These are phyloP conservation scores for Crossocerus cetratus DNA, from an alignment of 2,888 invertebrate genomes.

Conservation along the genomic window DNA sequence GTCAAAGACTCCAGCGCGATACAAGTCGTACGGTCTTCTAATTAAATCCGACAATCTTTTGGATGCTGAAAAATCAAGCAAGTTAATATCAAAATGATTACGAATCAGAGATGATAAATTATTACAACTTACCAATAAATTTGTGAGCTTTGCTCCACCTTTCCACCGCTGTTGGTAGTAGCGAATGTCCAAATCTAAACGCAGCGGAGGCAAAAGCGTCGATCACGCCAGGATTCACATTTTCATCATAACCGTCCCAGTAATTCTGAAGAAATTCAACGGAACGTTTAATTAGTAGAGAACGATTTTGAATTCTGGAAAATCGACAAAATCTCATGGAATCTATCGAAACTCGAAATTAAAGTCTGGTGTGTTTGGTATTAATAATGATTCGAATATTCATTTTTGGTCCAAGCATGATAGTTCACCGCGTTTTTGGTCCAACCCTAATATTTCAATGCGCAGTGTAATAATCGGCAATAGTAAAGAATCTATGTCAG, in stretches of 20 bases:
- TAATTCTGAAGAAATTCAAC: slow-evolving; percentile 75
- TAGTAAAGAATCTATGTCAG: too few relatives aligned
- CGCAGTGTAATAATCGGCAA: too few relatives aligned
- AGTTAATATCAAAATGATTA: not conserved
- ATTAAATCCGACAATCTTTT: slow-evolving; percentile 92
- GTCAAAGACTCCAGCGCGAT: slow-evolving; percentile 92
- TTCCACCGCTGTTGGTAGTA: slow-evolving; percentile 93
- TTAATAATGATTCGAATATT: too few relatives aligned
- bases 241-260: slow-evolving; percentile 90
- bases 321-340: too few relatives aligned
- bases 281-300: too few relatives aligned
- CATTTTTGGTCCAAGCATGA: too few relatives aligned
- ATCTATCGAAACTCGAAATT: too few relatives aligned
- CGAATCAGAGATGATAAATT: not conserved
- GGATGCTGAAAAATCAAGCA: slow-evolving; percentile 81
- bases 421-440: too few relatives aligned
- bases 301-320: too few relatives aligned
- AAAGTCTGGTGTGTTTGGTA: too few relatives aligned
- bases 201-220: slow-evolving; percentile 95
- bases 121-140: slow-evolving; percentile 85
- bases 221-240: slow-evolving; percentile 92
- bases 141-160: slow-evolving; percentile 97
- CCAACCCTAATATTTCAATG: too few relatives aligned
- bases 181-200: slow-evolving; percentile 93
- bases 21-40: slow-evolving; percentile 92